A percentile compares a stretch with the other conserved stretches of the same genome.
Evolutionary conservation across 1,140 invertebrate genomes (phyloP).

Genomic region (Drosophila busckii): DNA sequence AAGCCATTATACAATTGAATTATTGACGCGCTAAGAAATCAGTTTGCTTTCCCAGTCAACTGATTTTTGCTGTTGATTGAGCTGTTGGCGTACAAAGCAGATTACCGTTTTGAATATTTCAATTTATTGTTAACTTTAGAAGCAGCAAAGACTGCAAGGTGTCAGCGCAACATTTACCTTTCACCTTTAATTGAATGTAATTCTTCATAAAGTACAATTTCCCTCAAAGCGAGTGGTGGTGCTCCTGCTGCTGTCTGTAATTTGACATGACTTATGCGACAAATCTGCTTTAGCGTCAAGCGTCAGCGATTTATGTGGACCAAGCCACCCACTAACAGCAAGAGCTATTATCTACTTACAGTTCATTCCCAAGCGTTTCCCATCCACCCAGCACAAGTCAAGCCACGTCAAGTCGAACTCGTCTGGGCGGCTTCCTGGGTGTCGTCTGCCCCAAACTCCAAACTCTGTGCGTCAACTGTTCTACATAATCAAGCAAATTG

Average conservation of each 20-base stretch:
- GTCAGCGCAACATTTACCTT: conserved; percentile 32
- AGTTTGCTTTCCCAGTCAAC: background rate
- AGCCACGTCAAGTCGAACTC: too few species aligned
- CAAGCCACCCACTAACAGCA: too few species aligned
- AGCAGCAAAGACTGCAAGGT: conserved; percentile 6
- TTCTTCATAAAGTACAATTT: too few species aligned
- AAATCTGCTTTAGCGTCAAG: conserved; percentile 72
- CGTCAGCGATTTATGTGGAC: conserved; percentile 65
- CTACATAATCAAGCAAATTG: conserved; percentile 76
- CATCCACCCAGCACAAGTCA: too few species aligned
- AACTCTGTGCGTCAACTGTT: conserved; percentile 33
- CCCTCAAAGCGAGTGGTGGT: too few species aligned
- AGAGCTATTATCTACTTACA: too few species aligned
- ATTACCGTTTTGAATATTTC: conserved; percentile 5
- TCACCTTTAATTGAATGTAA: conserved; percentile 60
- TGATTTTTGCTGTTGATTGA: conserved; percentile 33
- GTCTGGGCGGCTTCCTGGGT: conserved; percentile 1
- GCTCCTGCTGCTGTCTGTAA: conserved; percentile 27
- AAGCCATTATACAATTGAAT: too few species aligned
- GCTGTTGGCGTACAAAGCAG: conserved; percentile 21
- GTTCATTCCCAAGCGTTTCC: background rate
- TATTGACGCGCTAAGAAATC: too few species aligned
- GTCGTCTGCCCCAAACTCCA: background rate
- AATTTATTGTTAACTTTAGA: conserved; percentile 22
- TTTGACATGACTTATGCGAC: conserved; percentile 75